Evolutionary conservation across 1,140 invertebrate genomes (phyloP).

Genomic region (Drosophila rhopaloa): DNA sequence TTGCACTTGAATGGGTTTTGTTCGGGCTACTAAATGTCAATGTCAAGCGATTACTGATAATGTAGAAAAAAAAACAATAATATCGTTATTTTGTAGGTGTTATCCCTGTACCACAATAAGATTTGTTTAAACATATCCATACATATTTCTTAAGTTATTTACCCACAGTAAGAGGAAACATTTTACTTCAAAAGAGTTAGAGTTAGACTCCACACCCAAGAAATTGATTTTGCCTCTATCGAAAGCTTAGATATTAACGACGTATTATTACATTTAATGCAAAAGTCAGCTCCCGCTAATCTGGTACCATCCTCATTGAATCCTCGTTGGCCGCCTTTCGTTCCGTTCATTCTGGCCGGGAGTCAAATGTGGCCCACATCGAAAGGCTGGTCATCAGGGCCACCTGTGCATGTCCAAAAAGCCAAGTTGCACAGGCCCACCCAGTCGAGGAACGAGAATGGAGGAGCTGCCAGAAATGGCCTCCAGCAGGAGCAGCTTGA

Average conservation of each 20-base stretch:
- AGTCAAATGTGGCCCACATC: constrained; percentile 61
- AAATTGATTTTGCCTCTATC: constrained; percentile 10
- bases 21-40: not conserved
- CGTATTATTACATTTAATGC: constrained; percentile 2
- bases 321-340: constrained; percentile 7
- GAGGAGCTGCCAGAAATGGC: constrained; percentile 39
- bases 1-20: constrained; percentile 7
- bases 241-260: constrained; percentile 4
- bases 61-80: not conserved
- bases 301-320: constrained; percentile 6
- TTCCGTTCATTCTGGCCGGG: constrained; percentile 37
- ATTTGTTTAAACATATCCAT: too few species aligned
- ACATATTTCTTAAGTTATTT: too few species aligned
- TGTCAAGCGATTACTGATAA: not conserved
- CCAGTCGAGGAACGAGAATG: constrained; percentile 12
- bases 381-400: constrained; percentile 64
- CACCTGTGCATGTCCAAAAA: constrained; percentile 57
- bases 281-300: constrained; percentile 1
- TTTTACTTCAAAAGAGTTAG: too few species aligned
- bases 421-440: constrained; percentile 12
- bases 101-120: not conserved
- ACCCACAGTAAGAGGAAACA: too few species aligned
- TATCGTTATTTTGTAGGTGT: not conserved
- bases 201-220: too few species aligned
- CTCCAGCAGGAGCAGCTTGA: not conserved